Evolutionary conservation across 2,888 invertebrate genomes (phyloP), one percentile per base, ranked within the genome.

Genomic region (Ischnus inquisitorius): DNA sequence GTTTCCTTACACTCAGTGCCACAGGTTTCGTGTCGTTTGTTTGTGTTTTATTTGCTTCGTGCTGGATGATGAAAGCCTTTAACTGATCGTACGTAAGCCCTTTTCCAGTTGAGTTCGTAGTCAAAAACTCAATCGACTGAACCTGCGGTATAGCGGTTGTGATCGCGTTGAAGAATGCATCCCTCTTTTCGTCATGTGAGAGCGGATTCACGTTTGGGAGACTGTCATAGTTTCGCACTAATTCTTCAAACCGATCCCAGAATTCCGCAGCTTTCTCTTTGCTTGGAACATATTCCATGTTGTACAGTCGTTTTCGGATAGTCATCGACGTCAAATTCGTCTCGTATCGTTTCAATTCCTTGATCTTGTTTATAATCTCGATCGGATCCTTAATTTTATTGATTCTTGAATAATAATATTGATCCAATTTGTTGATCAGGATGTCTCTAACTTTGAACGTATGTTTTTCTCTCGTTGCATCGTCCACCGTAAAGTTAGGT

Each of bases 391-490:
- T 79, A 12, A 87, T 81, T 3, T 65, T 54, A 54, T 84, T 39
- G 12, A 88, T 75, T 77, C 81, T 85, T 8, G 85, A 81, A 74
- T 86, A 75, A 74, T 87, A 87, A 41, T 75, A 19, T 51, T 84
- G 57, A 79, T 88, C 86, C 41, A 87, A 39, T 34, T 76, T 76
- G 54, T 88, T 87, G 12, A 87, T 84, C 22, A 88, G 60, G 60
- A 88, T 87, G 34, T 87, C 87, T 71, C 86, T 69, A 25, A 87
- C 86, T 68, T 83, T 86, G 28, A 74, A 86, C 16, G 57, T 76
- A 41, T 86, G 83, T 68, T 84, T 85, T 34, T 85, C 85, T 77
- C 78, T 82, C 14, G 79, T 72, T 43, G 62, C 34, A 39, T 79
- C 80, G 19, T 79, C 57, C 65, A 85, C 72, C 16, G 77, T 76